phyloP scores from a whole-genome alignment of 1,140 invertebrate genomes.

The Carposina sasakii region DNA sequence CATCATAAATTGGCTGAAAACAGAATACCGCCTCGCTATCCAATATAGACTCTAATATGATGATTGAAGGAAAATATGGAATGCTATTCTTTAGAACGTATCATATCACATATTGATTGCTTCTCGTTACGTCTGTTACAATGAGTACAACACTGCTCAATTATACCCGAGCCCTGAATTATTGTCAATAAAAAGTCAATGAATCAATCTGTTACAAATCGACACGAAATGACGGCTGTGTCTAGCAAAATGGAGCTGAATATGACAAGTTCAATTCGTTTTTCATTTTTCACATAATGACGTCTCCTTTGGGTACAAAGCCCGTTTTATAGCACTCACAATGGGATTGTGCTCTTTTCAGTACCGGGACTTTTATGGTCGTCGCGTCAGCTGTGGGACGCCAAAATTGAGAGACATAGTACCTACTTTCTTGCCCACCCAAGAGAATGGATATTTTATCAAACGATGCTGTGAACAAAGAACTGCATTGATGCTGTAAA shows the following conservation, averaged over 20 bases:
- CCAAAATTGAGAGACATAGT: constrained; percentile 58
- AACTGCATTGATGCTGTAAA: no score
- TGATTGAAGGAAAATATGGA: no score
- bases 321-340: constrained; percentile 59
- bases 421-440: constrained; percentile 23
- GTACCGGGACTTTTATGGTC: constrained; percentile 59
- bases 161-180: no score
- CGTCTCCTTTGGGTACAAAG: constrained; percentile 55
- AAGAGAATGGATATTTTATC: no score
- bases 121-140: no score
- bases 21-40: no score
- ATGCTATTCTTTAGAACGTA: no score
- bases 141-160: no score
- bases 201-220: constrained; percentile 34
- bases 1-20: no score
- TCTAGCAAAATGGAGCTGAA: constrained; percentile 39
- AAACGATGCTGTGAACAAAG: no score
- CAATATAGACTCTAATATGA: no score
- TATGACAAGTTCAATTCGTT: constrained; percentile 62
- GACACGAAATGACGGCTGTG: constrained; percentile 20
- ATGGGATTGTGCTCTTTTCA: constrained; percentile 67
- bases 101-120: no score
- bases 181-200: constrained; percentile 1
- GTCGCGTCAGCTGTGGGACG: constrained; percentile 49
- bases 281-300: constrained; percentile 65